These are phyloP conservation scores for Ginglymostoma cirratum DNA, from an alignment of 2,113 vertebrate species.

Conservation along the genomic window DNA sequence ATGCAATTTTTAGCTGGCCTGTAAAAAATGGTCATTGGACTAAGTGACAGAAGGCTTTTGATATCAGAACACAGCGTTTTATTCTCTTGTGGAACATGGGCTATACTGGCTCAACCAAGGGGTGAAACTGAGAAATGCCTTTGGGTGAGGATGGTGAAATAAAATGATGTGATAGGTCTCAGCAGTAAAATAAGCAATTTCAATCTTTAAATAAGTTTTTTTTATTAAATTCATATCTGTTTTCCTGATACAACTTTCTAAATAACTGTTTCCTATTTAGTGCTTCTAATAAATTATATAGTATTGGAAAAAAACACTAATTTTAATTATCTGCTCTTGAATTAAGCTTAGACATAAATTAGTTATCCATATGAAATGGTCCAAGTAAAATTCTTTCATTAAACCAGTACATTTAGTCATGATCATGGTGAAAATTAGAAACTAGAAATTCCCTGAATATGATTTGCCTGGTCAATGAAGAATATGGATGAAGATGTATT, in stretches of 20 bases:
- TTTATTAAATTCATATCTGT: slow-evolving; percentile 30
- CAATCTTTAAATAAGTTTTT: slow-evolving; percentile 25
- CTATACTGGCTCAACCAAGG: no score
- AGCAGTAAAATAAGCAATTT: background rate
- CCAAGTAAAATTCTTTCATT: slow-evolving; percentile 28
- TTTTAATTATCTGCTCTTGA: slow-evolving; percentile 3
- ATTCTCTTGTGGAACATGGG: background rate
- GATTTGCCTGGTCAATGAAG: slow-evolving; percentile 13
- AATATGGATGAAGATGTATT: background rate
- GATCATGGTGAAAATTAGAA: background rate
- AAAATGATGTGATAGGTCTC: background rate
- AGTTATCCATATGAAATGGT: slow-evolving; percentile 33
- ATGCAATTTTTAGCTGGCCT: background rate
- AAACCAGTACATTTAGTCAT: slow-evolving; percentile 16
- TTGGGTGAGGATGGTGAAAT: no score
- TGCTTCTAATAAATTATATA: slow-evolving; percentile 27
- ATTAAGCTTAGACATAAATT: slow-evolving; percentile 30
- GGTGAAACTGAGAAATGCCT: background rate
- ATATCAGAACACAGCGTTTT: no score
- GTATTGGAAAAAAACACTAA: slow-evolving; percentile 22
- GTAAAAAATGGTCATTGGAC: background rate
- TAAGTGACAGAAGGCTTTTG: background rate
- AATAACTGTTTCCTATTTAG: background rate
- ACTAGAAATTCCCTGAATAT: slow-evolving; percentile 35
- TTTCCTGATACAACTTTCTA: background rate